A percentile compares a stretch with the other conserved stretches of the same genome.
Evolutionary conservation across 2,113 vertebrate species (phyloP).

Genomic region (Eolophus roseicapilla): DNA sequence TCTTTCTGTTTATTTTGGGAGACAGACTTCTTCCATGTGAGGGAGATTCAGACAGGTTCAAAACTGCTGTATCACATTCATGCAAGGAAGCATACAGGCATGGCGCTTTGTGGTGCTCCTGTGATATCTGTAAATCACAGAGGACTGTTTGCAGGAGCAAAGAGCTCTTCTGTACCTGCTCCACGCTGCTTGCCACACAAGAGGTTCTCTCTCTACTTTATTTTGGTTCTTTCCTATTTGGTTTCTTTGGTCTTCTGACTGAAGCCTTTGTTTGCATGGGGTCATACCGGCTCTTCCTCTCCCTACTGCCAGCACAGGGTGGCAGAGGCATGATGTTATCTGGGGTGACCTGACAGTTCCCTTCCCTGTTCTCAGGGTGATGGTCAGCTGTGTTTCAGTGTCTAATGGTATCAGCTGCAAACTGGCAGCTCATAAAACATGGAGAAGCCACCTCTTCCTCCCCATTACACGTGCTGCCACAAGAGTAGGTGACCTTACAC

Average conservation of each 20-base stretch:
- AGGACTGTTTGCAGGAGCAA: background rate
- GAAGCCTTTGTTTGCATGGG: background rate
- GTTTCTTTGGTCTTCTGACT: background rate
- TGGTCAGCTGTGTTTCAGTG: background rate
- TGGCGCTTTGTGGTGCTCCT: background rate
- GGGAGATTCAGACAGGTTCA: fast-evolving
- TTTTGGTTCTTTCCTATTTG: background rate
- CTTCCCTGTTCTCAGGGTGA: background rate
- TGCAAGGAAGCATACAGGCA: background rate
- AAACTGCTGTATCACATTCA: fast-evolving
- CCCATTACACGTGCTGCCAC: fast-evolving
- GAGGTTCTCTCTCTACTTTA: background rate
- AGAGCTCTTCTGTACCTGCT: background rate
- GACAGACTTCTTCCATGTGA: fast-evolving
- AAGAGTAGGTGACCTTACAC: fast-evolving
- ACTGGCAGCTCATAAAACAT: fast-evolving
- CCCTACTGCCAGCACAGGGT: background rate
- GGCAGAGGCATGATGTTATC: background rate
- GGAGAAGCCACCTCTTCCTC: background rate
- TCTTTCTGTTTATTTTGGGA: background rate
- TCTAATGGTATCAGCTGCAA: no score
- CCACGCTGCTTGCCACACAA: background rate
- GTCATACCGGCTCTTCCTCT: background rate
- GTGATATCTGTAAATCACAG: background rate
- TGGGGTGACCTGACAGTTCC: background rate